These are phyloP conservation scores for Theocolax elegans DNA, from an alignment of 1,140 invertebrate genomes.

Conservation along the genomic window DNA sequence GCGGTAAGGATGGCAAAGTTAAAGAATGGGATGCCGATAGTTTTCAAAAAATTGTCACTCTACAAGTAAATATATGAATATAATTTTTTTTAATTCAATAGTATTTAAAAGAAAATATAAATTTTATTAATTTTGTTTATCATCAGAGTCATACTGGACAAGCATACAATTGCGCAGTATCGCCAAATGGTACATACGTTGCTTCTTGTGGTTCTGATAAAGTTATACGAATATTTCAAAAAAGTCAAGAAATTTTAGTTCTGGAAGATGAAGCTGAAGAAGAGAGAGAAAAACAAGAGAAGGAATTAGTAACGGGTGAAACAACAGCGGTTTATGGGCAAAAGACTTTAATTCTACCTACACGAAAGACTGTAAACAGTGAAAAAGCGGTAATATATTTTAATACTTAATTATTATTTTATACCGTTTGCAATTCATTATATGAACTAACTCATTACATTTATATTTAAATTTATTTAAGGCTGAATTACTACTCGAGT, in stretches of 20 bases:
- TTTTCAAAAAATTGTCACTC: slow-evolving; percentile 89
- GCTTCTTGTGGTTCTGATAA: slow-evolving; percentile 90
- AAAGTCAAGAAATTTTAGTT: slow-evolving; percentile 89
- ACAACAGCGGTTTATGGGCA: slow-evolving; percentile 75
- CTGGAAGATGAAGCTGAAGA: slow-evolving; percentile 92
- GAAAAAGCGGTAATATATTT: slow-evolving; percentile 79
- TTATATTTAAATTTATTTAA: slow-evolving; percentile 56
- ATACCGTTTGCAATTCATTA: not conserved
- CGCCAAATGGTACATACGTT: slow-evolving; percentile 83
- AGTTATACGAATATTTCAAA: slow-evolving; percentile 87
- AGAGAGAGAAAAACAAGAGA: slow-evolving; percentile 78
- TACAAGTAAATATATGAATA: slow-evolving; percentile 77
- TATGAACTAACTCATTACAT: not conserved
- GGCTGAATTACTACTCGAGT: slow-evolving; percentile 91
- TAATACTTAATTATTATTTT: too few species aligned
- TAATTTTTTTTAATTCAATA: slow-evolving; percentile 11
- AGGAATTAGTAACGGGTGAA: slow-evolving; percentile 79
- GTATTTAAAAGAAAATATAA: slow-evolving; percentile 3
- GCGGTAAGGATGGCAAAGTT: slow-evolving; percentile 91
- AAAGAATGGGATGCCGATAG: slow-evolving; percentile 98
- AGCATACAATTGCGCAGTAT: slow-evolving; percentile 80
- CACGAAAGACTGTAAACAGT: slow-evolving; percentile 90
- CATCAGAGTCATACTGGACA: slow-evolving; percentile 81
- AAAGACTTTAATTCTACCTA: slow-evolving; percentile 82
- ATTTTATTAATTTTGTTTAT: slow-evolving; percentile 28